A percentile compares a stretch with the other conserved stretches of the same genome.
These are phyloP conservation scores for Maniola hyperantus DNA, from an alignment of 2,888 invertebrate genomes.

Conservation along the genomic window DNA sequence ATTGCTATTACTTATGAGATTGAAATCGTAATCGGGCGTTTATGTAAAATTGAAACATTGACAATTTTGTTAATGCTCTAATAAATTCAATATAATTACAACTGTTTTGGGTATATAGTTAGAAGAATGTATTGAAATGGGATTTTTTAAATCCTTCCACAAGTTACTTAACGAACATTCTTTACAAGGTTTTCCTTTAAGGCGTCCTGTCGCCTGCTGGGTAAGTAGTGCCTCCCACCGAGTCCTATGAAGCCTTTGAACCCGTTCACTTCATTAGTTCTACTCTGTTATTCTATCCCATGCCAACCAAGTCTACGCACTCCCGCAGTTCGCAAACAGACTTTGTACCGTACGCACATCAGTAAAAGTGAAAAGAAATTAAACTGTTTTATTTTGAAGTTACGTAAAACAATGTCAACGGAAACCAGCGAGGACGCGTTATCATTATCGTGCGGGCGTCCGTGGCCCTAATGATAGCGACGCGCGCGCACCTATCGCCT, in stretches of 20 bases:
- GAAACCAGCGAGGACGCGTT: constrained; percentile 72
- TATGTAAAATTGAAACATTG: neutral
- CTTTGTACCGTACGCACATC: constrained; percentile 69
- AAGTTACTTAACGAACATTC: constrained; percentile 25
- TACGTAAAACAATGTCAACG: constrained; percentile 72
- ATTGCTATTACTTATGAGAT: neutral
- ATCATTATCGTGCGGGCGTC: constrained; percentile 77
- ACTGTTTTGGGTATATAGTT: neutral
- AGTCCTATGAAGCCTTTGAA: constrained; percentile 71
- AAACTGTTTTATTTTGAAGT: constrained; percentile 48
- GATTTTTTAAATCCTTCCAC: neutral
- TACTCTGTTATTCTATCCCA: constrained; percentile 66
- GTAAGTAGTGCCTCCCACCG: constrained; percentile 68
- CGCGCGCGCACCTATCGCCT: constrained; percentile 63
- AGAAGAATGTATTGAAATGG: neutral
- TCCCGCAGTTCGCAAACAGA: constrained; percentile 70
- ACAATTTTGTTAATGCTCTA: neutral
- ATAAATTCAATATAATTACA: neutral
- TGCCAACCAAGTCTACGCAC: constrained; percentile 63
- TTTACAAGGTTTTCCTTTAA: constrained; percentile 29
- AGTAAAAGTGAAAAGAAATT: constrained; percentile 46
- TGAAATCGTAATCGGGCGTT: neutral
- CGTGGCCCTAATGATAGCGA: constrained; percentile 75
- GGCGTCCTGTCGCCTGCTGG: constrained; percentile 47
- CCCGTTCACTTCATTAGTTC: constrained; percentile 78